Percentiles rank a stretch among this genome's conserved stretches.
Conservation (phyloP, 2,888 invertebrate genomes). For the Troides helena region DNA sequence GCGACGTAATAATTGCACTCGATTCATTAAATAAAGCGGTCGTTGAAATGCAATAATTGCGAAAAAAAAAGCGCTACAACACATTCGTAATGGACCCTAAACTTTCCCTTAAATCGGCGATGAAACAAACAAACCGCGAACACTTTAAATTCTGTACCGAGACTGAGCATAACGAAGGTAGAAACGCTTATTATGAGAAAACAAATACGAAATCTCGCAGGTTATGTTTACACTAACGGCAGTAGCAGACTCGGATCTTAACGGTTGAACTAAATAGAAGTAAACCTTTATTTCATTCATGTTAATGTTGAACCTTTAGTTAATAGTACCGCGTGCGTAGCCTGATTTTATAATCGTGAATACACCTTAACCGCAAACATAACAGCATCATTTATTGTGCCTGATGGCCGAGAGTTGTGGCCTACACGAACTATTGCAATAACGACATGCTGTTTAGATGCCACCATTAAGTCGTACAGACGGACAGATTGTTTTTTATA, state of each 20-base stretch:
- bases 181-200: neutral
- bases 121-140: conserved; percentile 19
- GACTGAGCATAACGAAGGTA: neutral
- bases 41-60: neutral
- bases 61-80: neutral
- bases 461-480: conserved; percentile 16
- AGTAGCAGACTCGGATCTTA: neutral
- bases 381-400: conserved; percentile 7
- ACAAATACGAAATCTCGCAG: neutral
- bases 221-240: neutral
- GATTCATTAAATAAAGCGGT: neutral
- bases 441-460: conserved; percentile 14
- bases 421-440: neutral
- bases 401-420: conserved; percentile 3
- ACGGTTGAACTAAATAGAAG: neutral
- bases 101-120: conserved; percentile 21
- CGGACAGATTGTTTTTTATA: conserved; percentile 8
- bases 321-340: neutral
- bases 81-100: neutral
- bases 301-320: neutral
- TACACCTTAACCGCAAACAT: conserved; percentile 4
- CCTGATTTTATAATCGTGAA: conserved; percentile 2
- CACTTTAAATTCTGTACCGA: neutral
- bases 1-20: neutral
- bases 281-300: neutral